These are phyloP conservation scores for Lasiommata megera DNA, from an alignment of 2,888 invertebrate species.

Conservation along the genomic window DNA sequence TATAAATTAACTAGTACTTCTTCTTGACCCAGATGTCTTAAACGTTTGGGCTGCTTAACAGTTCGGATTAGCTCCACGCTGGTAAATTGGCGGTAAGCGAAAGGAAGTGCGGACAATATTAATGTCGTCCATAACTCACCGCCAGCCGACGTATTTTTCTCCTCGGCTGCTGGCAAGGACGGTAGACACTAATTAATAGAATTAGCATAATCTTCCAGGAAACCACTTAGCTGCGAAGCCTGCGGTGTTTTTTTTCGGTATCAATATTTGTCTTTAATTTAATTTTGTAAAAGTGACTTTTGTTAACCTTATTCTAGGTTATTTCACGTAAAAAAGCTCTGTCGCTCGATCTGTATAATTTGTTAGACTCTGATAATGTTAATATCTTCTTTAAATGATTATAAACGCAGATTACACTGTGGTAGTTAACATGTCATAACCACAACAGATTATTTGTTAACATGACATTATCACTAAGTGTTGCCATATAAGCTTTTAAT, in stretches of 20 bases:
- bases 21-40: slow-evolving; percentile 30
- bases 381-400: too few relatives aligned
- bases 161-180: slow-evolving; percentile 56
- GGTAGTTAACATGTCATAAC: too few relatives aligned
- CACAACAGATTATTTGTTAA: too few relatives aligned
- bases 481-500: too few relatives aligned
- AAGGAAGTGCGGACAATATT: slow-evolving; percentile 73
- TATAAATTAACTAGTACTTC: slow-evolving; percentile 18
- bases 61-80: slow-evolving; percentile 46
- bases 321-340: too few relatives aligned
- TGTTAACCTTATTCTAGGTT: too few relatives aligned
- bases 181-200: slow-evolving; percentile 72
- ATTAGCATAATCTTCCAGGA: slow-evolving; percentile 71
- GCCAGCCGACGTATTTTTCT: slow-evolving; percentile 69
- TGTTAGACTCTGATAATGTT: too few relatives aligned
- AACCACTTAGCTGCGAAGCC: slow-evolving; percentile 3
- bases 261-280: slow-evolving; percentile 3
- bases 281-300: not conserved
- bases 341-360: too few relatives aligned
- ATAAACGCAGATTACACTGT: too few relatives aligned
- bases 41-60: slow-evolving; percentile 26
- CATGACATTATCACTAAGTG: too few relatives aligned
- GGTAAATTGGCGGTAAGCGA: slow-evolving; percentile 62
- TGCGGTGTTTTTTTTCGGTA: not conserved
- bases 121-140: slow-evolving; percentile 72